These are phyloP conservation scores for rabbit (Oryctolagus cuniculus) DNA, from an alignment of 2,113 vertebrate genomes.

Conservation along the genomic window DNA sequence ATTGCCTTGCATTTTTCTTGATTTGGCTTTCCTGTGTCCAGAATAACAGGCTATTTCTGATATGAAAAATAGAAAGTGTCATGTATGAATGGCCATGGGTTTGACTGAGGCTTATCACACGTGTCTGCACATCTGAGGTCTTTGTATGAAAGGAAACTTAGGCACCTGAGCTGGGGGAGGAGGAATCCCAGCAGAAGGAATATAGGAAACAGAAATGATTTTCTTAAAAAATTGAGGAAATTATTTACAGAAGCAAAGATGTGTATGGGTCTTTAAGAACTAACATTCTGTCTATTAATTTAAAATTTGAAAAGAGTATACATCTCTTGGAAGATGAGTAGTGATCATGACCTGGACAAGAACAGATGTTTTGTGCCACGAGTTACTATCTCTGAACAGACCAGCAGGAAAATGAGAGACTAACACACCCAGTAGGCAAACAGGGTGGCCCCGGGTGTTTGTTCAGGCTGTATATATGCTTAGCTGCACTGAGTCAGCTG, in stretches of 20 bases:
- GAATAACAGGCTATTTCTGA: slow-evolving; percentile 14
- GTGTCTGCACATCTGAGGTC: background rate
- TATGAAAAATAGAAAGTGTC: background rate
- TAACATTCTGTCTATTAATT: background rate
- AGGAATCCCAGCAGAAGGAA: background rate
- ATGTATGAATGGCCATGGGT: background rate
- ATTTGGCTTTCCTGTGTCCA: slow-evolving; percentile 35
- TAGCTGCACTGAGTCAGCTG: background rate
- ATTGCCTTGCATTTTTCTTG: slow-evolving; percentile 63
- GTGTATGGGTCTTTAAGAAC: background rate
- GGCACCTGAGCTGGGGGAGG: background rate
- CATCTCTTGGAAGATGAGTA: background rate
- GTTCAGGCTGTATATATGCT: background rate
- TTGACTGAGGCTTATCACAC: background rate
- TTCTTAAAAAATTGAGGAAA: background rate
- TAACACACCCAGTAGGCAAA: slow-evolving; percentile 69
- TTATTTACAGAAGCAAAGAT: background rate
- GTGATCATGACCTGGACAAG: background rate
- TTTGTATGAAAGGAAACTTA: background rate
- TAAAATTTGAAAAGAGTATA: slow-evolving; percentile 34
- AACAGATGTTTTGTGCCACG: slow-evolving; percentile 59
- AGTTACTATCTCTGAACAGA: background rate
- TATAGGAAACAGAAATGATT: background rate
- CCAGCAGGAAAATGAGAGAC: slow-evolving; percentile 33
- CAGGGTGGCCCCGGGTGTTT: fast-evolving